These are phyloP conservation scores for Urechis unicinctus DNA, from an alignment of 2,888 invertebrate genomes.

Conservation along the genomic window DNA sequence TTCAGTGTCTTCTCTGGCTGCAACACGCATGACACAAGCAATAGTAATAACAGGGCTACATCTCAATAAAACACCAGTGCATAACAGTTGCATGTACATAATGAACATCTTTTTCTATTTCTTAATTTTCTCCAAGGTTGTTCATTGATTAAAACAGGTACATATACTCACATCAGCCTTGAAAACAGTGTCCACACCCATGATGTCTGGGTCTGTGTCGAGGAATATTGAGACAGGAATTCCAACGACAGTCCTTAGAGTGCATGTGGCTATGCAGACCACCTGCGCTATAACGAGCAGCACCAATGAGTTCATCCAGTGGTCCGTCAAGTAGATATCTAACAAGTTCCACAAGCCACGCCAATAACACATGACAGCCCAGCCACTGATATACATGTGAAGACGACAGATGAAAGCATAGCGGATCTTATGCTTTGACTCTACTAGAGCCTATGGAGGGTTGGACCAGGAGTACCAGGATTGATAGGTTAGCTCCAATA, in stretches of 20 bases:
- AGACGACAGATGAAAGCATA: slow-evolving; percentile 14
- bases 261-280: slow-evolving; percentile 15
- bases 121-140: too few species aligned
- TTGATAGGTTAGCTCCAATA: slow-evolving; percentile 15
- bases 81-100: too few species aligned
- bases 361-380: slow-evolving; percentile 24
- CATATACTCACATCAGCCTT: slow-evolving; percentile 15
- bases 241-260: slow-evolving; percentile 21
- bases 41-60: too few species aligned
- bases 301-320: slow-evolving; percentile 15
- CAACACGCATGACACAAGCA: too few species aligned
- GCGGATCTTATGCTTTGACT: too few species aligned
- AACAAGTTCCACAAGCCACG: slow-evolving; percentile 23
- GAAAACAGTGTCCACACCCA: slow-evolving; percentile 21
- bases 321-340: slow-evolving; percentile 18
- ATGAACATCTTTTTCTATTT: too few species aligned
- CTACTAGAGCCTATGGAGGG: slow-evolving; percentile 16
- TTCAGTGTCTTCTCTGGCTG: slow-evolving; percentile 13
- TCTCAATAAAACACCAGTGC: too few species aligned
- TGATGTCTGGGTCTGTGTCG: slow-evolving; percentile 18
- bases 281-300: slow-evolving; percentile 14
- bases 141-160: too few species aligned
- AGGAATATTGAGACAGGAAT: slow-evolving; percentile 19
- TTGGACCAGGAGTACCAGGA: slow-evolving; percentile 16
- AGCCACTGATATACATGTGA: slow-evolving; percentile 21